phyloP scores from a whole-genome alignment of 2,888 invertebrate genomes.

The Dasysyrphus tricinctus region DNA sequence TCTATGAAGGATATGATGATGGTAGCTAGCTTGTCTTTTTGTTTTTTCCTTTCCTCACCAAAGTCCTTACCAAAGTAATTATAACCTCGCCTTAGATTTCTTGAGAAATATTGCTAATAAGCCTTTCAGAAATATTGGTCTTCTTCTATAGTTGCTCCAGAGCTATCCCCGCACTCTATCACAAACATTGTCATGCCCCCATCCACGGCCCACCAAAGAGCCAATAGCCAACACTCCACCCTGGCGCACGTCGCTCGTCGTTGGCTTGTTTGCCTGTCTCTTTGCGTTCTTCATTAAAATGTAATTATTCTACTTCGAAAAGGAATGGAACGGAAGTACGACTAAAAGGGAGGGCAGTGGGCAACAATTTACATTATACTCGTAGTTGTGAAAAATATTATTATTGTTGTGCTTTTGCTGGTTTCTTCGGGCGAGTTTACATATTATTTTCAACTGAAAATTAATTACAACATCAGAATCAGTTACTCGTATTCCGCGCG shows the following conservation, averaged over 20 bases:
- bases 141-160: slow-evolving; percentile 34
- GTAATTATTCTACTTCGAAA: slow-evolving; percentile 69
- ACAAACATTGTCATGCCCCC: background rate
- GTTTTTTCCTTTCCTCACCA: background rate
- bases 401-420: slow-evolving; percentile 57
- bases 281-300: slow-evolving; percentile 71
- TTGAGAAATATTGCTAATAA: slow-evolving; percentile 69
- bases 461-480: slow-evolving; percentile 60
- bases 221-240: background rate
- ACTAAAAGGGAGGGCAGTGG: background rate
- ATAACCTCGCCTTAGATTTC: slow-evolving; percentile 70
- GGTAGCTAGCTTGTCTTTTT: slow-evolving; percentile 43
- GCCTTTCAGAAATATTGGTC: slow-evolving; percentile 67
- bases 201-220: background rate
- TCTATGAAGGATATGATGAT: slow-evolving; percentile 42
- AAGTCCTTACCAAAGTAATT: slow-evolving; percentile 59
- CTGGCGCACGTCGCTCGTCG: background rate
- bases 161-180: background rate
- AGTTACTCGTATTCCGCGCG: slow-evolving; percentile 28
- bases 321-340: slow-evolving; percentile 25
- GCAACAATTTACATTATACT: background rate
- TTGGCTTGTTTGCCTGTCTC: slow-evolving; percentile 21
- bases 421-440: slow-evolving; percentile 40
- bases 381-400: slow-evolving; percentile 60
- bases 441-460: slow-evolving; percentile 45